A percentile compares a stretch with the other conserved stretches of the same genome.
Conservation (phyloP, 2,888 invertebrate species). For the Hoplodrina ambigua region DNA sequence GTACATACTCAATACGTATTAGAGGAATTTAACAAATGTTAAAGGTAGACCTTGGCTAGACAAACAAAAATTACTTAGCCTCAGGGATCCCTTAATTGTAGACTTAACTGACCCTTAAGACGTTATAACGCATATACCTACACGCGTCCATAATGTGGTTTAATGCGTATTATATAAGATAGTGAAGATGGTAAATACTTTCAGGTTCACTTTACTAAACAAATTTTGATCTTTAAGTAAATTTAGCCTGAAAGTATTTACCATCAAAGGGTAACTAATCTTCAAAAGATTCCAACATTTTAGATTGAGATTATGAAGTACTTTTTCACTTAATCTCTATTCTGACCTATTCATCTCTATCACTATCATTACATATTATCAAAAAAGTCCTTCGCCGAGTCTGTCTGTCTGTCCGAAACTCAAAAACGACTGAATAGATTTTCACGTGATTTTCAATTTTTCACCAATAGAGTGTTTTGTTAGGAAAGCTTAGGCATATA, state of each 20-base stretch:
- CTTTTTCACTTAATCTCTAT: neutral
- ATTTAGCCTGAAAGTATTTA: neutral
- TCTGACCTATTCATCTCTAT: neutral
- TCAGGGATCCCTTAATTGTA: slow-evolving; percentile 1
- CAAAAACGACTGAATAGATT: too few species aligned
- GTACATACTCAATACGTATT: slow-evolving; percentile 8
- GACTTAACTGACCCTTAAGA: slow-evolving; percentile 1
- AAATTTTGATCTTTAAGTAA: neutral
- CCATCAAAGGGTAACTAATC: neutral
- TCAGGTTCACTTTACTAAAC: neutral
- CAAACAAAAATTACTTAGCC: slow-evolving; percentile 18
- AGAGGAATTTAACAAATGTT: slow-evolving; percentile 8
- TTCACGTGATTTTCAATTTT: too few species aligned
- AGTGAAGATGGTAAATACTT: neutral
- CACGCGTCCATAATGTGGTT: slow-evolving; percentile 7
- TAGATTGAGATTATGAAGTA: neutral
- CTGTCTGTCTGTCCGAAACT: too few species aligned
- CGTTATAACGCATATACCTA: neutral
- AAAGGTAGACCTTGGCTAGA: slow-evolving; percentile 22
- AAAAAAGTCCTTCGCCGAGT: too few species aligned
- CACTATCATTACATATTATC: too few species aligned
- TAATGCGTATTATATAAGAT: slow-evolving; percentile 2
- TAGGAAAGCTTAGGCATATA: too few species aligned
- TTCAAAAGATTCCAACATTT: neutral
- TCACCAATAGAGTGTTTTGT: too few species aligned